Base-by-base conservation (phyloP, 2,888 invertebrate genomes). In the Acanthosepion esculentum region DNA sequence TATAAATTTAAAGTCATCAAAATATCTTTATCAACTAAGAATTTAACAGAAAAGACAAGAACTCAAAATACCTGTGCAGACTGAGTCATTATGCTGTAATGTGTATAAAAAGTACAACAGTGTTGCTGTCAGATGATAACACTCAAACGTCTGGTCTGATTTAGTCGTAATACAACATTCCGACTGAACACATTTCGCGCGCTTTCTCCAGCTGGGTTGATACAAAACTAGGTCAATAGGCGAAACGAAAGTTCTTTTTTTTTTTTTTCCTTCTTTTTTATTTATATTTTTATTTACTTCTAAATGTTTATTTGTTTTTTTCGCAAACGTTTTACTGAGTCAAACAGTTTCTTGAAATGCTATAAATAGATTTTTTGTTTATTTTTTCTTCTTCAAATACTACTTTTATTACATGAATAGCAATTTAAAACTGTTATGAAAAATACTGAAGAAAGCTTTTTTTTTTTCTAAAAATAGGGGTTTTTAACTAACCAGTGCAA, bases 171-270 rank as follows among this genome's bases (percentile, higher is more conserved):
- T 33, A 78, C 78, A 78, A 78, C 78, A 92, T 92, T 92, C 92
- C 92, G 20, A 50, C 50, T 92, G 26, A 29, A 26, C 50, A 92
- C 50, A 50, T 93, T 93, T 93, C 48, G 93, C 93, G 93, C 50
- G 93, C 93, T 93, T 93, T 93, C 23, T 20, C 48, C 93, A 78
- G 78, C 78, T 78, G 78, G 33, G 93, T 93, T 53, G 12, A 93
- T 53, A 93, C 93, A 53, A 93, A 93, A 50, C 50, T 48, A 93
- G 48, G 48, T 93, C 15, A 93, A 8, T 93, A 48, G 93, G 10
- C n/a, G 78, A n/a, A 78, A 78, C 78, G 78, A n/a, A 59, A 59
- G 7, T 6, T 20, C 20, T 0, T 5, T 59, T 78, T 78, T 59
- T 78, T 78, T 78, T 33, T 10, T 78, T 10, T n/a, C 41, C 3